A percentile compares a stretch with the other conserved stretches of the same genome.
Evolutionary conservation across 2,113 vertebrate species (phyloP).

Genomic region (Boleophthalmus pectinirostris): DNA sequence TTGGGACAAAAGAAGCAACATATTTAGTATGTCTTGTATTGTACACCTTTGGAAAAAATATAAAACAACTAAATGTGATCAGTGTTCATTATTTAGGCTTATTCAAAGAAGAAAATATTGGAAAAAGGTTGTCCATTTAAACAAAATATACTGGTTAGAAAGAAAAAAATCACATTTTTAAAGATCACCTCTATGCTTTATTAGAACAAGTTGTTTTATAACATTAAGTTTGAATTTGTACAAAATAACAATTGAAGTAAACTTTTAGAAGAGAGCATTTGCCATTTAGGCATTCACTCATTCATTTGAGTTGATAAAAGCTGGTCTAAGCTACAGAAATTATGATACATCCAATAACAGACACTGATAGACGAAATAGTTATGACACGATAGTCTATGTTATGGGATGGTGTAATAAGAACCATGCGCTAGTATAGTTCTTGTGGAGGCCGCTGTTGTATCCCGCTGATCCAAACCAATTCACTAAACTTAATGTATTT

Average conservation of each 20-base stretch:
- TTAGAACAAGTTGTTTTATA: too few relatives aligned
- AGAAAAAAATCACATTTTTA: too few relatives aligned
- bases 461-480: neutral
- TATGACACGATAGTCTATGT: neutral
- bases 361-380: neutral
- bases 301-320: neutral
- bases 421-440: neutral
- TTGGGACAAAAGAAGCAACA: constrained; percentile 9
- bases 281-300: too few relatives aligned
- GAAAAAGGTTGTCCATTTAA: neutral
- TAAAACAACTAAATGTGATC: too few relatives aligned
- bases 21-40: neutral
- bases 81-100: too few relatives aligned
- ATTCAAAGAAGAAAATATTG: neutral
- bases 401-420: constrained; percentile 1
- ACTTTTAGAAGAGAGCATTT: too few relatives aligned
- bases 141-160: neutral
- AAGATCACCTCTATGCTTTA: neutral
- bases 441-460: neutral
- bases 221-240: too few relatives aligned
- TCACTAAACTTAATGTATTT: neutral
- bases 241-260: too few relatives aligned
- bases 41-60: neutral
- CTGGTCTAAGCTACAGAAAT: neutral
- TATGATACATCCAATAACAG: neutral